Percentiles rank a stretch among this genome's conserved stretches.
phyloP scores from a whole-genome alignment of 1,140 invertebrate genomes.

The Ooceraea biroi region DNA sequence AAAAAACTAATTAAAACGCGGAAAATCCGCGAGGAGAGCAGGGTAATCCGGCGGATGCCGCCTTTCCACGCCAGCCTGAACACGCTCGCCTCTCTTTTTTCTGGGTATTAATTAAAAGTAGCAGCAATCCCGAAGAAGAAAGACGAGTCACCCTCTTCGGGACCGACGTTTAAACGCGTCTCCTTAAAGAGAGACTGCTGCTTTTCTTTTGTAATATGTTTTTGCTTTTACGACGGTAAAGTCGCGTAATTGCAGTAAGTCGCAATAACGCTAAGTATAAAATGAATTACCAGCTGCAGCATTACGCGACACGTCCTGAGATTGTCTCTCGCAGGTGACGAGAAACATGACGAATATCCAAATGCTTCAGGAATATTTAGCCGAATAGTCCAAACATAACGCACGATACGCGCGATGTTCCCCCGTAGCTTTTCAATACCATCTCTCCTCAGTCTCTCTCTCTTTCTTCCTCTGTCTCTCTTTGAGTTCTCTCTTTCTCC shows the following conservation, averaged over 20 bases:
- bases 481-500: background rate
- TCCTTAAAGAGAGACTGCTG: constrained; percentile 14
- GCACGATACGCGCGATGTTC: background rate
- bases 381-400: background rate
- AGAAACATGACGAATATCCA: background rate
- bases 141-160: constrained; percentile 24
- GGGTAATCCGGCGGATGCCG: constrained; percentile 36
- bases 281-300: background rate
- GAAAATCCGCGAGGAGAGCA: constrained; percentile 31
- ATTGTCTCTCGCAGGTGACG: background rate
- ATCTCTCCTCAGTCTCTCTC: background rate
- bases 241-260: constrained; percentile 17
- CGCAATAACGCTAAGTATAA: background rate
- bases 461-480: background rate
- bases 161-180: constrained; percentile 34
- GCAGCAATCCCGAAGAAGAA: constrained; percentile 31
- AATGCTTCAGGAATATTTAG: background rate
- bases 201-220: constrained; percentile 41
- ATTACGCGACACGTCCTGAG: constrained; percentile 1
- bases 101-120: constrained; percentile 58
- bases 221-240: background rate
- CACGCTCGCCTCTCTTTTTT: constrained; percentile 15
- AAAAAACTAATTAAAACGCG: constrained; percentile 60
- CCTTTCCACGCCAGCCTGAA: constrained; percentile 38
- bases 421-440: background rate